phyloP scores from a whole-genome alignment of 2,113 vertebrate genomes.

The Caranx ignobilis region DNA sequence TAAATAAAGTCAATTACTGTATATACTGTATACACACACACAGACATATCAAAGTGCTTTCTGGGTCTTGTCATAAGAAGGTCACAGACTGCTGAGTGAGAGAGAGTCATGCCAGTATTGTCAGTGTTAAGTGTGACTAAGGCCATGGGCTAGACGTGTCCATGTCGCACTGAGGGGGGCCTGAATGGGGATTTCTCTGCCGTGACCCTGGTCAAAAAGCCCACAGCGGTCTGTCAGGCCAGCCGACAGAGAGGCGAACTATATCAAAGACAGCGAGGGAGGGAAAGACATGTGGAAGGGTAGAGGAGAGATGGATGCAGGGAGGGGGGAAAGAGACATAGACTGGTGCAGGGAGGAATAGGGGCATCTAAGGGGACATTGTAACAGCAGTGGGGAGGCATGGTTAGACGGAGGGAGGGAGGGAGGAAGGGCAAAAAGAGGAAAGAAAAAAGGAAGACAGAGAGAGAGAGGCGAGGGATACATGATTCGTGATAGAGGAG shows the following conservation, averaged over 20 bases:
- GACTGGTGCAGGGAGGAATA: neutral
- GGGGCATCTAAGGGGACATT: slow-evolving; percentile 18
- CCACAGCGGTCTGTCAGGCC: slow-evolving; percentile 21
- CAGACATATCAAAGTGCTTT: neutral
- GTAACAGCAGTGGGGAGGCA: slow-evolving; percentile 3
- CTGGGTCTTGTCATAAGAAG: neutral
- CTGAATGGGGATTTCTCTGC: slow-evolving; percentile 44
- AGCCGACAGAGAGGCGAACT: slow-evolving; percentile 13
- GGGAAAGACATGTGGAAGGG: neutral
- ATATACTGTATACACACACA: neutral
- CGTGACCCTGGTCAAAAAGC: slow-evolving; percentile 46
- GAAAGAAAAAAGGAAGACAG: slow-evolving; percentile 7
- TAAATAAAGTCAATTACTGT: neutral
- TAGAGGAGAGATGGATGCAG: neutral
- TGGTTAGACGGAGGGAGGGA: slow-evolving; percentile 23
- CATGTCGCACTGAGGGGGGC: neutral
- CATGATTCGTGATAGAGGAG: neutral
- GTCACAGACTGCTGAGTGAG: slow-evolving; percentile 1
- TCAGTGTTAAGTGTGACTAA: slow-evolving; percentile 13
- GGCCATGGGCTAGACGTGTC: slow-evolving; percentile 13
- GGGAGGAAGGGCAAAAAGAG: neutral
- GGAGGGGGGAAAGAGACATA: neutral
- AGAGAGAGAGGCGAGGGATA: no score
- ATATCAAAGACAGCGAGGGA: slow-evolving; percentile 31
- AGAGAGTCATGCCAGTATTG: slow-evolving; percentile 6